Percentiles rank a stretch among this genome's conserved stretches.
These are phyloP conservation scores for Nyctibius grandis DNA, from an alignment of 2,797 vertebrate genomes.

Conservation along the genomic window DNA sequence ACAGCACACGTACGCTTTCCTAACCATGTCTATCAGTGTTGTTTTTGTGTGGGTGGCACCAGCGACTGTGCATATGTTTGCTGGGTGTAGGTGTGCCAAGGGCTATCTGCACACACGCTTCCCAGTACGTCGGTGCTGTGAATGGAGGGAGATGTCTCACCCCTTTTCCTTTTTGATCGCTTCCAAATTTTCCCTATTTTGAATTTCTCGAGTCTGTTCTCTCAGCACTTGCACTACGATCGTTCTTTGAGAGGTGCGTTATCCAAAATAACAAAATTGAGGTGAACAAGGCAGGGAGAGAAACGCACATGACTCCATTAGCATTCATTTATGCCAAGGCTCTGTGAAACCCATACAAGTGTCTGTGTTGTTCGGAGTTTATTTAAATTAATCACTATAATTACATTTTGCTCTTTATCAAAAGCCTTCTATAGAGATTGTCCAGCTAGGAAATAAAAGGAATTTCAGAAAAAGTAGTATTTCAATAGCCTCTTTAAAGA, in stretches of 20 bases:
- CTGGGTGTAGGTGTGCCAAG: not conserved
- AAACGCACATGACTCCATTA: not conserved
- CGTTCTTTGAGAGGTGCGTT: not conserved
- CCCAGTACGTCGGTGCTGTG: not conserved
- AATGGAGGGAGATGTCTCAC: not conserved
- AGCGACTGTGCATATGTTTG: slow-evolving; percentile 10
- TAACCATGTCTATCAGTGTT: not conserved
- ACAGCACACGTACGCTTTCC: not conserved
- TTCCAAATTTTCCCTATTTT: not conserved
- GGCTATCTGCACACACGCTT: not conserved
- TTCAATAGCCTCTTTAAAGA: slow-evolving; percentile 20
- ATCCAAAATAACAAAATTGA: slow-evolving; percentile 35
- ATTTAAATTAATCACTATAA: slow-evolving; percentile 46
- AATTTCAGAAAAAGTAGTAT: slow-evolving; percentile 16
- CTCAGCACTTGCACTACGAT: not conserved
- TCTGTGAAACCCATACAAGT: not conserved
- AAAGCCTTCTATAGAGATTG: not conserved
- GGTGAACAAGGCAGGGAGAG: slow-evolving; percentile 13
- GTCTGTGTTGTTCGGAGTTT: slow-evolving; percentile 22
- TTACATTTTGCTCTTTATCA: slow-evolving; percentile 14
- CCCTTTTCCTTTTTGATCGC: not conserved
- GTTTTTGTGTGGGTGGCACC: not conserved
- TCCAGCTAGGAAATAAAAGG: slow-evolving; percentile 19
- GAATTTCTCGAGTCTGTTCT: not conserved
- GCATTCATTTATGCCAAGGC: slow-evolving; percentile 8